Base-by-base conservation (phyloP, 2,888 invertebrate genomes). In the Lampropteryx suffumata region DNA sequence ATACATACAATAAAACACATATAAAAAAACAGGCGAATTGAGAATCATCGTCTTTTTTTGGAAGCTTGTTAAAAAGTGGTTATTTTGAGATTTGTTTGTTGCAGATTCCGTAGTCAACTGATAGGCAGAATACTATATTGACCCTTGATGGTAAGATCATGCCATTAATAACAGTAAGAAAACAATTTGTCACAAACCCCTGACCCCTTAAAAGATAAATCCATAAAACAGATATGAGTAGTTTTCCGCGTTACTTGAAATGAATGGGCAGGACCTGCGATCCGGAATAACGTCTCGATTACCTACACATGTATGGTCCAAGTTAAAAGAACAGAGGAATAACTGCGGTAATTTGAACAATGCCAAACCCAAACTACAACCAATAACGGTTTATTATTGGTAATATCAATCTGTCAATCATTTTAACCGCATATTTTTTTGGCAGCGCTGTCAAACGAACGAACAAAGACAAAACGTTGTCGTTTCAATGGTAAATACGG, bases 221-320 rank as follows among this genome's bases (percentile, higher is more conserved):
- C 53, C 53, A 53, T 53, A 53, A 53, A 53, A 48, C 48, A 48
- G 53, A 53, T 53, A 53, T 53, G 53, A 53, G 53, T 53, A 76
- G 73, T 76, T 81, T 71, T 81, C 70, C 76, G 71, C 71, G 71
- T 76, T 69, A 67, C 73, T 69, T 63, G 72, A 60, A 69, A 70
- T 62, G 75, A 72, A 68, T 75, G 75, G 77, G 71, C 71, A 76
- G 70, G 64, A 65, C 73, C 74, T 75, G 79, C 77, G 71, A 74
- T 76, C 75, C 73, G 82, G 77, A 82, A 82, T 84, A 83, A 85
- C 82, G 76, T 77, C 79, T 78, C 79, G 81, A 84, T 84, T 82
- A 79, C 76, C 65, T 61, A 63, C 62, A 55, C 52, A 52, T 40
- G 26, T 54, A 34, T 45, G 65, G 41, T 41, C 7, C 51, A 73